Conservation (phyloP, 2,888 invertebrate genomes). For the Platypus cylindrus region DNA sequence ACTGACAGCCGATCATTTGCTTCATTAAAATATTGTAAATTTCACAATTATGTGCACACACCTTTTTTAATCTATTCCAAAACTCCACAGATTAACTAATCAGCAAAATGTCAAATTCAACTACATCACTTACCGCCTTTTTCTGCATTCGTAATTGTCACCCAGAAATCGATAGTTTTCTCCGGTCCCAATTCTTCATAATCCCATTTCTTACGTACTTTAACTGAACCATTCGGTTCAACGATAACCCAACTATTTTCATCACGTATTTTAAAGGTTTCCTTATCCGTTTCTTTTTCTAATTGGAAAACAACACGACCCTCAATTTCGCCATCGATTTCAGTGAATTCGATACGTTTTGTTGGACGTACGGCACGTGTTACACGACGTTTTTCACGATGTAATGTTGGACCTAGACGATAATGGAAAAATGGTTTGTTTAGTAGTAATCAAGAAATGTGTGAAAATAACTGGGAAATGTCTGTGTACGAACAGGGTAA, state of each 20-base stretch:
- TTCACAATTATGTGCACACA: slow-evolving; percentile 1
- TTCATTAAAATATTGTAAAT: too few relatives aligned
- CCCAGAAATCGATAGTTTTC: slow-evolving; percentile 94
- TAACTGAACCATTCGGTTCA: slow-evolving; percentile 80
- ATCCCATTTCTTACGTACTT: slow-evolving; percentile 94
- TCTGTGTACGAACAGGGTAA: too few relatives aligned
- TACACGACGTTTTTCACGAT: slow-evolving; percentile 60
- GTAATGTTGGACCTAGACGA: slow-evolving; percentile 6
- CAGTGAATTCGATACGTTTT: slow-evolving; percentile 82
- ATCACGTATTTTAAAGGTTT: slow-evolving; percentile 85
- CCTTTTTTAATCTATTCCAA: not conserved
- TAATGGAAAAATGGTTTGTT: too few relatives aligned
- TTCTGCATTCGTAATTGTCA: slow-evolving; percentile 82
- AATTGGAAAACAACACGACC: slow-evolving; percentile 79
- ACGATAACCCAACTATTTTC: slow-evolving; percentile 92
- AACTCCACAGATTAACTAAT: not conserved
- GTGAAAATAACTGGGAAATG: too few relatives aligned
- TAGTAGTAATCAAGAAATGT: too few relatives aligned
- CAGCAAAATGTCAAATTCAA: slow-evolving; percentile 1
- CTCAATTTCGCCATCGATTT: slow-evolving; percentile 80
- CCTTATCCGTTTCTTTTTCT: slow-evolving; percentile 84
- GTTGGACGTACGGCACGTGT: slow-evolving; percentile 90
- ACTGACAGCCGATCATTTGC: too few relatives aligned
- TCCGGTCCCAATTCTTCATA: slow-evolving; percentile 88
- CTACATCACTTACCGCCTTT: slow-evolving; percentile 59